These are phyloP conservation scores for Bilobella aurantiaca DNA, from an alignment of 1,140 invertebrate genomes.

Conservation along the genomic window DNA sequence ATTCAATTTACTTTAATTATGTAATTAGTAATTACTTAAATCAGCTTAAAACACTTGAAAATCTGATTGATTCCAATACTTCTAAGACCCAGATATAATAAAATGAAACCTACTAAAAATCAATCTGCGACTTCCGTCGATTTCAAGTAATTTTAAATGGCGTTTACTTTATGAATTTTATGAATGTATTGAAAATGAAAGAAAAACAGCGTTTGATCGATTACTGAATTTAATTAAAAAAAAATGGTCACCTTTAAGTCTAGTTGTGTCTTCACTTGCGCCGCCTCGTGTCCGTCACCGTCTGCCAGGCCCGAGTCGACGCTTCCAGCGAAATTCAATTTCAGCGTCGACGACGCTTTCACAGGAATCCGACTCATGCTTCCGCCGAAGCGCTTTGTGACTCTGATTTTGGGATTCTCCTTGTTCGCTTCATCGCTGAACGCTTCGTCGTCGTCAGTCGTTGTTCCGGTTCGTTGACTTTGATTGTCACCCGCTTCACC, in stretches of 20 bases:
- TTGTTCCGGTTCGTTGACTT: neutral
- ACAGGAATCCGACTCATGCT: constrained; percentile 3
- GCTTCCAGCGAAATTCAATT: constrained; percentile 27
- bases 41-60: no score
- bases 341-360: neutral
- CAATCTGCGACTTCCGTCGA: no score
- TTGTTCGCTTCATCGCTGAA: constrained; percentile 24
- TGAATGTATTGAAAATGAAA: no score
- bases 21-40: no score
- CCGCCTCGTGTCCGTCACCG: neutral
- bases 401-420: constrained; percentile 16
- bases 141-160: no score
- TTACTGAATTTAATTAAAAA: no score
- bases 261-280: constrained; percentile 49
- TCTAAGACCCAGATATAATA: no score
- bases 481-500: constrained; percentile 41
- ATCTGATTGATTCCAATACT: no score
- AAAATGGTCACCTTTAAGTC: constrained; percentile 48
- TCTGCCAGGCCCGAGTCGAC: constrained; percentile 19
- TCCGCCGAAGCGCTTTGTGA: neutral
- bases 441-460: neutral
- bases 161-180: no score
- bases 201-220: no score
- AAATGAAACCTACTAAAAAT: no score
- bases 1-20: no score